Base-by-base conservation (phyloP, 1,140 invertebrate genomes). In the Sycophila sp. region DNA sequence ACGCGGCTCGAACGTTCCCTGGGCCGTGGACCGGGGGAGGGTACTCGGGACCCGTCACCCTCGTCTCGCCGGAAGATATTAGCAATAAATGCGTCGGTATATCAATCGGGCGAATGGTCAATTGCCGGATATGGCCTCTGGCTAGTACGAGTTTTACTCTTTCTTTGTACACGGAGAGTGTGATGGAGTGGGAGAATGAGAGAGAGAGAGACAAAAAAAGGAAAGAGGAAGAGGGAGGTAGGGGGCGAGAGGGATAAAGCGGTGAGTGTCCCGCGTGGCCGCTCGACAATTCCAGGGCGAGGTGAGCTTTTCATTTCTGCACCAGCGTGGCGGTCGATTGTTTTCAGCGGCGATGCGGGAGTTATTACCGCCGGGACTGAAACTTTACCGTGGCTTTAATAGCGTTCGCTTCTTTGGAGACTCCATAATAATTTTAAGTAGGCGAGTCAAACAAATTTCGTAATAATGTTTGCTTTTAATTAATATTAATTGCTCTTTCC, bases 81-180 rank as follows among this genome's bases (percentile, higher is more conserved):
- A 58, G 53, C 53, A 47, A 58, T 67, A 67, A 67, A 58, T 24
- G 17, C 6, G 7, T 40, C 49, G 28, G 6, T 55, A 28, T 66
- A 66, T 66, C 51, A 45, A 67, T 67, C 34, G n/a, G 24, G 1
- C n/a, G 2, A 8, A 4, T 49, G 49, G 19, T 64, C 11, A 64
- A 38, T 36, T 3, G 19, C 17, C 42, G 45, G 42, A 51, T 65
- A 65, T 28, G 47, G 17, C 34, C 32, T n/a, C n/a, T n/a, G n/a
- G n/a, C n/a, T 19, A 30, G 17, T 28, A 53, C 32, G n/a, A 13
- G 22, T 24, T 30, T 45, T 30, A 6, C 1, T 40, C 36, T 28
- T 30, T 28, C 38, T 60, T 30, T 30, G n/a, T 30, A 4, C n/a
- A 13, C n/a, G n/a, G n/a, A n/a, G n/a, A n/a, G n/a, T n/a, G n/a